phyloP scores from a whole-genome alignment of 2,113 vertebrate genomes.

The Aythya baeri region DNA sequence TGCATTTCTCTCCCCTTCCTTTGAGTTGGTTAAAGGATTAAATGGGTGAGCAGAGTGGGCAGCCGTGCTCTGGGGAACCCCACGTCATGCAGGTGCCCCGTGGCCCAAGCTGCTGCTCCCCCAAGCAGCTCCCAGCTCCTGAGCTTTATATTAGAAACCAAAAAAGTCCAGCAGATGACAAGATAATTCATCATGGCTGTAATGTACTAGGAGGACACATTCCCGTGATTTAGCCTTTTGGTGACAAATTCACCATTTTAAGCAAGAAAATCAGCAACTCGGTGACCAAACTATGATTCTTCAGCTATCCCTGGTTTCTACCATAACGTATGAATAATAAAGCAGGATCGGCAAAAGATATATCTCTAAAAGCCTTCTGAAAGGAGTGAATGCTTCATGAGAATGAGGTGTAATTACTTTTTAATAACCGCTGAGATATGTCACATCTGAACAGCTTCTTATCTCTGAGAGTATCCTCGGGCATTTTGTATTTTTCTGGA shows the following conservation, averaged over 20 bases:
- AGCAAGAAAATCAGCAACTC: not conserved
- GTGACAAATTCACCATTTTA: not conserved
- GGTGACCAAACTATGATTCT: not conserved
- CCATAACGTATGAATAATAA: not conserved
- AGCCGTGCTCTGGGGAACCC: not conserved
- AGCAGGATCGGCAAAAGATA: not conserved
- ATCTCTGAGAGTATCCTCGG: not conserved
- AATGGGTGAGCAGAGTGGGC: not conserved
- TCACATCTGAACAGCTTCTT: constrained; percentile 6
- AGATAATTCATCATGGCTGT: not conserved
- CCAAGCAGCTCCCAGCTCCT: not conserved
- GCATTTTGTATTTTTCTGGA: not conserved
- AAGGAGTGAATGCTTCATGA: not conserved
- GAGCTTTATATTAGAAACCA: not conserved
- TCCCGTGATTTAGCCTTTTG: not conserved
- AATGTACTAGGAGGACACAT: not conserved
- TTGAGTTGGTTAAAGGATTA: not conserved
- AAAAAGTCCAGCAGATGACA: not conserved
- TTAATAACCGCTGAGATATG: not conserved
- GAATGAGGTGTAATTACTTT: not conserved
- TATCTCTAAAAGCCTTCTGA: not conserved
- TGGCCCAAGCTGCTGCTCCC: not conserved
- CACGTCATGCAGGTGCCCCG: accelerated
- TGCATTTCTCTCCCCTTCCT: not conserved
- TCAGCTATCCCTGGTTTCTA: not conserved